Conservation (phyloP, 1,140 invertebrate species). For the Platorchestia sp. region DNA sequence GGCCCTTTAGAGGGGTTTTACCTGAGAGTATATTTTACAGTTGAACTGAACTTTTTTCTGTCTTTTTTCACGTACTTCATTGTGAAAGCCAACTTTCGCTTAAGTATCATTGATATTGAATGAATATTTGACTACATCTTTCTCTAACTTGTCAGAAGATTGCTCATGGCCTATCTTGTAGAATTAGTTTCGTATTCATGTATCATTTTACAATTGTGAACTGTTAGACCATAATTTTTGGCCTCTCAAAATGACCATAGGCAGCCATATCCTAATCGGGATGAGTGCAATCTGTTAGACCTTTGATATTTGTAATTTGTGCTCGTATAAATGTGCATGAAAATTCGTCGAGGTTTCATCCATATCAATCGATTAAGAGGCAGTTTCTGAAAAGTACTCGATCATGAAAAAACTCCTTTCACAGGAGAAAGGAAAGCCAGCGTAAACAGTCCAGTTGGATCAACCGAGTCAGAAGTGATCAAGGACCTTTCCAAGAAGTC, state of each 20-base stretch:
- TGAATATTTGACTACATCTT: no score
- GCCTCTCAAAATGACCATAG: no score
- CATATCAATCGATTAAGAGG: background rate
- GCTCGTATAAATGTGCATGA: no score
- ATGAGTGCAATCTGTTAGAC: no score
- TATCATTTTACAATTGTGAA: no score
- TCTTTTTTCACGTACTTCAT: background rate
- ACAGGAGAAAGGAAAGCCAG: constrained; percentile 26
- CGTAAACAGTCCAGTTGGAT: constrained; percentile 60
- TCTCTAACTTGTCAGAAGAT: no score
- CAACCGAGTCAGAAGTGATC: constrained; percentile 70
- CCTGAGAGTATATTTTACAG: background rate
- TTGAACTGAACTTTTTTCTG: background rate
- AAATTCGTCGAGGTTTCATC: no score
- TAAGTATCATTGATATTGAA: background rate
- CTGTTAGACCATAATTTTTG: no score
- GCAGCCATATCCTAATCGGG: no score
- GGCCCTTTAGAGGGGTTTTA: background rate
- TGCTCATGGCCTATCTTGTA: no score
- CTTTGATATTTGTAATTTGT: no score
- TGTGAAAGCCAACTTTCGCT: background rate
- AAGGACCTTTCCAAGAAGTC: constrained; percentile 67
- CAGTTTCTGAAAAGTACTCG: background rate
- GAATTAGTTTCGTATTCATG: no score
- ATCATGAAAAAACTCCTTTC: background rate